Evolutionary conservation across 2,797 vertebrate genomes (phyloP).

Genomic region (Austrolebias charrua): DNA sequence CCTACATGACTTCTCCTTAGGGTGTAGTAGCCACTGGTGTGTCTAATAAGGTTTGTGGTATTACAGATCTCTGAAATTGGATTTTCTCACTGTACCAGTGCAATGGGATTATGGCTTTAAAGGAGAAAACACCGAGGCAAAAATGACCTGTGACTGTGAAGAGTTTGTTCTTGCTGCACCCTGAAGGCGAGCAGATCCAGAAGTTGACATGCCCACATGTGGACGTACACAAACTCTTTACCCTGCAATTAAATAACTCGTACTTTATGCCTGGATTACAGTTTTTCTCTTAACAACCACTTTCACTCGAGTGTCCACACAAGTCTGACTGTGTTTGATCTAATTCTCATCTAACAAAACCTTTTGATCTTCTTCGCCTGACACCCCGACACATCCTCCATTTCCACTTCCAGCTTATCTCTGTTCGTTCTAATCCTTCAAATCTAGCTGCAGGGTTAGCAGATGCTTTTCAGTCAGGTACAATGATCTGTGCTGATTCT

Average conservation of each 20-base stretch:
- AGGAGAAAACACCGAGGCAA: slow-evolving; percentile 33
- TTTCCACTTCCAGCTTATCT: slow-evolving; percentile 57
- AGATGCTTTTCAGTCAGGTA: slow-evolving; percentile 49
- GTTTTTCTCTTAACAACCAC: slow-evolving; percentile 35
- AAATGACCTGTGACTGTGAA: slow-evolving; percentile 65
- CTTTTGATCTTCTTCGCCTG: slow-evolving; percentile 64
- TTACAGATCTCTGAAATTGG: slow-evolving; percentile 80
- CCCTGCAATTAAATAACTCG: slow-evolving; percentile 50
- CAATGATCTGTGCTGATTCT: slow-evolving; percentile 37
- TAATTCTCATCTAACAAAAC: slow-evolving; percentile 63
- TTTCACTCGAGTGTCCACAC: slow-evolving; percentile 46
- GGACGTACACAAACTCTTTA: slow-evolving; percentile 13
- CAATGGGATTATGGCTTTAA: slow-evolving; percentile 67
- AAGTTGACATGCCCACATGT: slow-evolving; percentile 9
- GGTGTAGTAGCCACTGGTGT: slow-evolving; percentile 64
- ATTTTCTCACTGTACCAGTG: slow-evolving; percentile 74
- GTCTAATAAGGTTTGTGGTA: slow-evolving; percentile 78
- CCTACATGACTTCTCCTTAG: slow-evolving; percentile 44
- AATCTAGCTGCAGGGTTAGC: slow-evolving; percentile 47
- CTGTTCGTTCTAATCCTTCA: slow-evolving; percentile 57
- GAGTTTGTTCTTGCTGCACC: slow-evolving; percentile 31
- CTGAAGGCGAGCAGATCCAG: slow-evolving; percentile 44
- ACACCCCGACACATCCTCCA: slow-evolving; percentile 55
- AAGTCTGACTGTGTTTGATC: slow-evolving; percentile 66
- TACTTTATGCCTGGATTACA: slow-evolving; percentile 36